phyloP scores from a whole-genome alignment of 2,888 invertebrate genomes.

The Ellobium chinense region DNA sequence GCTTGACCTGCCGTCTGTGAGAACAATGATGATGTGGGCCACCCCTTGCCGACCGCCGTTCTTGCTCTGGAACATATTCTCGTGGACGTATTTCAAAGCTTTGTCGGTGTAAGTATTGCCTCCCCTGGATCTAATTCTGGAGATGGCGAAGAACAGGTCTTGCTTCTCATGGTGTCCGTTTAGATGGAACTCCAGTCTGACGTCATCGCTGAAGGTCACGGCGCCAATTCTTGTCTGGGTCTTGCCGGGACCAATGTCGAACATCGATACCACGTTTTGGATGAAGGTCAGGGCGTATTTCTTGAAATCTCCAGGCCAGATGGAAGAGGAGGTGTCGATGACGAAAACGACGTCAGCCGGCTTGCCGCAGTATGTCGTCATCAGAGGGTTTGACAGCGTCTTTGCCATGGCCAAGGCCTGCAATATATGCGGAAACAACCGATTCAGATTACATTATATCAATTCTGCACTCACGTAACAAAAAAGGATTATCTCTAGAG shows the following conservation, averaged over 20 bases:
- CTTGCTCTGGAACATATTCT: conserved; percentile 56
- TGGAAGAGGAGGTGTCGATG: conserved; percentile 67
- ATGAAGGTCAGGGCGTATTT: conserved; percentile 63
- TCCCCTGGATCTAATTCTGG: conserved; percentile 52
- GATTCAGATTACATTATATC: not conserved
- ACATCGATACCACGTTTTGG: conserved; percentile 56
- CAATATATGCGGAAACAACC: not conserved
- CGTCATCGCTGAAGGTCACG: conserved; percentile 61
- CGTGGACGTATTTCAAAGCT: conserved; percentile 58
- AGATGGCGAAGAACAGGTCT: conserved; percentile 48
- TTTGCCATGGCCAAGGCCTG: not conserved
- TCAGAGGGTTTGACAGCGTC: not conserved
- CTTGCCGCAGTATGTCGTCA: conserved; percentile 46
- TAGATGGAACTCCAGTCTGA: conserved; percentile 58
- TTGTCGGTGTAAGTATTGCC: conserved; percentile 64
- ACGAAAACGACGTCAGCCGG: conserved; percentile 66
- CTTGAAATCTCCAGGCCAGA: conserved; percentile 66
- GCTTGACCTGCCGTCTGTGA: conserved; percentile 73
- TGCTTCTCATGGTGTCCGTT: conserved; percentile 52
- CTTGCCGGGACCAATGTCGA: conserved; percentile 59
- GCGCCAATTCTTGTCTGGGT: conserved; percentile 61
- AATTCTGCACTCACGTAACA: not conserved
- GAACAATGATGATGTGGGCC: conserved; percentile 65
- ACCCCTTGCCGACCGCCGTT: conserved; percentile 56
- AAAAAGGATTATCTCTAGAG: too few relatives aligned